Base-by-base conservation (phyloP, 2,113 vertebrate genomes). In the Chloebia gouldiae region DNA sequence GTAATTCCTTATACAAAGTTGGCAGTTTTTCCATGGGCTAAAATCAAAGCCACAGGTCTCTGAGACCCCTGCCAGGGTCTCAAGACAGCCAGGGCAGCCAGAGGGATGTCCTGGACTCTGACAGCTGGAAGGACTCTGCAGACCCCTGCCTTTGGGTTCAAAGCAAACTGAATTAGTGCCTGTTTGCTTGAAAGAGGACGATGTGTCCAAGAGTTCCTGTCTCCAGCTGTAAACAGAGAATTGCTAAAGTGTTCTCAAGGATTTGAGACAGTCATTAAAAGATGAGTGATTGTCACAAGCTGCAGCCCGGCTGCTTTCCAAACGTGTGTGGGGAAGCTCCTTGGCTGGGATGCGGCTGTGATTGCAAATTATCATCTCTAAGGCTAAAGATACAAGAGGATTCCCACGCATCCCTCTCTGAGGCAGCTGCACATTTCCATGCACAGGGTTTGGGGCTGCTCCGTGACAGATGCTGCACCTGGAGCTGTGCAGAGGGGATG, bases 381-480 rank as follows among this genome's bases (percentile, higher is more conserved):
- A 83, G 77, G 64, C 56, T 81, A 40, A 88, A 86, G 68, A 57
- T 14, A 2, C 18, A 69, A 5, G 45, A 73, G 77, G 54, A 83
- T 86, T 83, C 72, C 86, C 91, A 77, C 6, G 0, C 79, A n/a
- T 11, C 54, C 53, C 66, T 64, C 39, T 53, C 31, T 1, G n/a
- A 68, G 65, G 35, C 91, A 88, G 91, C 60, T 70, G 71, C 37
- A 76, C 25, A 7, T 78, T 63, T 33, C 64, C 33, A 6, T 0
- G 45, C 45, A 4, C 21, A 39, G 60, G 35, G 56, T 35, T 20
- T 3, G 11, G 65, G 81, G 51, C 65, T 4, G 2, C 60, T 28
- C 0, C 0, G 1, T 33, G 80, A 8, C 71, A 90, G 54, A 60
- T 3, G 0, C 59, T 11, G 49, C 24, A 11, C 68, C 47, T 11